Percentiles rank a stretch among this genome's conserved stretches.
Evolutionary conservation across 2,797 vertebrate species (phyloP).

Genomic region (Ataeniobius toweri): DNA sequence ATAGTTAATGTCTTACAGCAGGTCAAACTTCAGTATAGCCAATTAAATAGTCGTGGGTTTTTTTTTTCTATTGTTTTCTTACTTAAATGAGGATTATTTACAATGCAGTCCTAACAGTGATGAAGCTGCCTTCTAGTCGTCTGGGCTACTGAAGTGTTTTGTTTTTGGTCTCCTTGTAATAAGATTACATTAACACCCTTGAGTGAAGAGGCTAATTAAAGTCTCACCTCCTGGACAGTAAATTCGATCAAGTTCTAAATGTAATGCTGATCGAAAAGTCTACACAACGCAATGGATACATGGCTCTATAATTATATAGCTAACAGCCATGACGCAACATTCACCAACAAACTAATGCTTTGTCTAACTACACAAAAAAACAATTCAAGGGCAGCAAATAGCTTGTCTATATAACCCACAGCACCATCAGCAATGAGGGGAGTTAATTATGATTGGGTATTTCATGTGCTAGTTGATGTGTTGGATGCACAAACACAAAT

Average conservation of each 20-base stretch:
- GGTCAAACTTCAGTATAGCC: conserved; percentile 19
- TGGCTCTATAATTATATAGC: neutral
- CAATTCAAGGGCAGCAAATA: neutral
- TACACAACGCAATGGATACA: neutral
- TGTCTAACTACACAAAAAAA: neutral
- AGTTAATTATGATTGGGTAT: neutral
- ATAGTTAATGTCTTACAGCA: conserved; percentile 3
- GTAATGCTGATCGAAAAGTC: conserved; percentile 1
- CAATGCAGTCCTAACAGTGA: conserved; percentile 5
- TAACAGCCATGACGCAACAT: neutral
- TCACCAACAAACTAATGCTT: neutral
- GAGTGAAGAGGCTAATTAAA: conserved; percentile 46
- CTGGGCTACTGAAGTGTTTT: conserved; percentile 46
- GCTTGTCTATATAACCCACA: neutral
- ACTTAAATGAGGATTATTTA: conserved; percentile 1
- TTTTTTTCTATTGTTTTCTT: conserved; percentile 26
- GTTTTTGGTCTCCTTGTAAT: conserved; percentile 58
- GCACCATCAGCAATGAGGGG: neutral
- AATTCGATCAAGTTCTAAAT: conserved; percentile 53
- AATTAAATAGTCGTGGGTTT: conserved; percentile 8
- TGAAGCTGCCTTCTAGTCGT: conserved; percentile 10
- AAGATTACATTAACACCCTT: conserved; percentile 67
- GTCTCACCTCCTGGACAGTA: conserved; percentile 52
- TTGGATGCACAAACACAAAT: neutral
- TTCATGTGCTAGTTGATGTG: neutral